These are phyloP conservation scores for Xestia xanthographa DNA, from an alignment of 2,888 invertebrate genomes.

Conservation along the genomic window DNA sequence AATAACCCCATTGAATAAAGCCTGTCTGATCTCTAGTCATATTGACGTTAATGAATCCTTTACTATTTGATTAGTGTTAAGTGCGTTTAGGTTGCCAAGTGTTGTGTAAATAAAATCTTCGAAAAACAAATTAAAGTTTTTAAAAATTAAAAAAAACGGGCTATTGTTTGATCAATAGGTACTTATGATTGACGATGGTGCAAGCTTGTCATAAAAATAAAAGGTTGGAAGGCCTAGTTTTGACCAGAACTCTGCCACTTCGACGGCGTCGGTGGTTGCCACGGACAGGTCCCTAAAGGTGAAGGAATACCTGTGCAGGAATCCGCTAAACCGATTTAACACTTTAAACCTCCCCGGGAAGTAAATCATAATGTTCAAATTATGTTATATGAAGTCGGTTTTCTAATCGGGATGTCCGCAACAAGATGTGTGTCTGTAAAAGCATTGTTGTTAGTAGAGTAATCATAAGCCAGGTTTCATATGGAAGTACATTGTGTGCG, in stretches of 20 bases:
- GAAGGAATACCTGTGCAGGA: too few species aligned
- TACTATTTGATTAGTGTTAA: background rate
- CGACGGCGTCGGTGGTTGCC: too few species aligned
- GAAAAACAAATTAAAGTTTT: background rate
- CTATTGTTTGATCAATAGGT: background rate
- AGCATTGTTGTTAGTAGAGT: background rate
- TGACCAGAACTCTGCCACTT: too few species aligned
- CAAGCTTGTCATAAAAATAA: too few species aligned
- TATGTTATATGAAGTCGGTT: background rate
- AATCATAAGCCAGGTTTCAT: background rate
- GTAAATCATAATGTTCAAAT: too few species aligned
- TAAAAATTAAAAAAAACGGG: background rate
- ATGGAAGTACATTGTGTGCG: background rate
- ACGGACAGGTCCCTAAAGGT: too few species aligned
- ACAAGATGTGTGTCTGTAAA: background rate
- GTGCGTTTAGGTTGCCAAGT: background rate
- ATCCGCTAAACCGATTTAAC: too few species aligned
- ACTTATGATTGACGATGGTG: background rate
- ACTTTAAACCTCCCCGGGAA: too few species aligned
- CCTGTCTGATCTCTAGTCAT: background rate
- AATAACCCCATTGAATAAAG: constrained; percentile 33
- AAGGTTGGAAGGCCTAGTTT: background rate
- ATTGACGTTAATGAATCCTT: constrained; percentile 7
- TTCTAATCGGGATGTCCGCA: background rate
- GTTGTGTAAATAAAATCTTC: background rate